phyloP scores from a whole-genome alignment of 2,888 invertebrate genomes.

The Emmelina monodactyla region DNA sequence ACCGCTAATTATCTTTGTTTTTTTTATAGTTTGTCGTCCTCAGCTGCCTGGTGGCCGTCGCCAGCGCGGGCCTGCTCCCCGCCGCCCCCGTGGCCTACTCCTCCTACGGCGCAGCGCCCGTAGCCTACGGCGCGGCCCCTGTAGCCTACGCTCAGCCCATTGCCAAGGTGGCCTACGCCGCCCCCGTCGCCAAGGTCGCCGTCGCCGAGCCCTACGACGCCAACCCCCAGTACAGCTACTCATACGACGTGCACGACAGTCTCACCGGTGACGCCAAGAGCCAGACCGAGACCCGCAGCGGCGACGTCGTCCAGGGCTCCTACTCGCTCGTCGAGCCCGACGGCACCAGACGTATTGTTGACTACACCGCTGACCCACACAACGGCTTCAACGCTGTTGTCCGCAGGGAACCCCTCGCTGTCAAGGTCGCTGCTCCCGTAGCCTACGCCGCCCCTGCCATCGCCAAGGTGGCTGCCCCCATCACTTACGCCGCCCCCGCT shows the following conservation, averaged over 20 bases:
- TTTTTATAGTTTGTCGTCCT: constrained; percentile 41
- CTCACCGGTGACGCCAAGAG: constrained; percentile 47
- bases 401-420: constrained; percentile 17
- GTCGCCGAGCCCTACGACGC: constrained; percentile 30
- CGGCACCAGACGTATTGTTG: constrained; percentile 42
- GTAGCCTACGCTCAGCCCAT: constrained; percentile 24
- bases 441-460: constrained; percentile 23
- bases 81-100: constrained; percentile 28
- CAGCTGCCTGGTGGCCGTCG: constrained; percentile 41
- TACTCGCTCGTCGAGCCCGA: constrained; percentile 50
- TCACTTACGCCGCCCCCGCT: constrained; percentile 33
- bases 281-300: constrained; percentile 27
- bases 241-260: constrained; percentile 45
- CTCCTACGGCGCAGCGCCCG: constrained; percentile 14
- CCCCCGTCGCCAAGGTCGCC: constrained; percentile 25
- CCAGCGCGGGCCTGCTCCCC: constrained; percentile 40
- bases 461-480: constrained; percentile 44
- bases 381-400: constrained; percentile 20
- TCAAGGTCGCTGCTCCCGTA: constrained; percentile 22
- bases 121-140: constrained; percentile 21
- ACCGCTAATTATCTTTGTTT: constrained; percentile 14
- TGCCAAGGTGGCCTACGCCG: constrained; percentile 25
- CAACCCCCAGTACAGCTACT: constrained; percentile 27
- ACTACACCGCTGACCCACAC: constrained; percentile 46
- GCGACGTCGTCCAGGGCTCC: constrained; percentile 36